A percentile compares a stretch with the other conserved stretches of the same genome.
Evolutionary conservation across 2,113 vertebrate species (phyloP).

Genomic region (Corythaixoides concolor): DNA sequence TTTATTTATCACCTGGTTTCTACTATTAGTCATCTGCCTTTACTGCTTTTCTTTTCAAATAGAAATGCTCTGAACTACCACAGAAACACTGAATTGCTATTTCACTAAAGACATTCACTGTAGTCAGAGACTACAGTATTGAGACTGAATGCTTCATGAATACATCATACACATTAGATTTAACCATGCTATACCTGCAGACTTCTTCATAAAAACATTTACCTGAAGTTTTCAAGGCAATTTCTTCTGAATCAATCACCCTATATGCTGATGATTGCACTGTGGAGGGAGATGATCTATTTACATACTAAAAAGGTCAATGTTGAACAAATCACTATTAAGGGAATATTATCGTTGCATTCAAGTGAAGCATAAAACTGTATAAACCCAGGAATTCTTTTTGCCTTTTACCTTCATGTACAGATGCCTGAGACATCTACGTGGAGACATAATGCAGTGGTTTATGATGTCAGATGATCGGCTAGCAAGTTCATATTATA

Average conservation of each 20-base stretch:
- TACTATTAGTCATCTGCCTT: not conserved
- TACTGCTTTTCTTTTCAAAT: not conserved
- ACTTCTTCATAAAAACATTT: not conserved
- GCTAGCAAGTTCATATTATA: not conserved
- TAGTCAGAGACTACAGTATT: not conserved
- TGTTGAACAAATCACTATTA: slow-evolving; percentile 24
- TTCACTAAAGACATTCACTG: not conserved
- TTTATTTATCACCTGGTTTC: not conserved
- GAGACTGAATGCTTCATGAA: not conserved
- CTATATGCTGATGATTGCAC: not conserved
- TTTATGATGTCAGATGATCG: not conserved
- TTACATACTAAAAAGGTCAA: slow-evolving; percentile 71
- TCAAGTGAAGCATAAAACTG: slow-evolving; percentile 35
- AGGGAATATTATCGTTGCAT: not conserved
- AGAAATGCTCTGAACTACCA: not conserved
- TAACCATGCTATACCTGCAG: not conserved
- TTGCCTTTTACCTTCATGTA: not conserved
- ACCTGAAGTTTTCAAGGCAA: not conserved
- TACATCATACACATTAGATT: not conserved
- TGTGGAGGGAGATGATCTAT: slow-evolving; percentile 45
- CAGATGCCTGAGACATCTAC: not conserved
- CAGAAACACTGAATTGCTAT: not conserved
- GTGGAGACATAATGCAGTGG: not conserved
- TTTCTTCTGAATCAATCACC: not conserved
- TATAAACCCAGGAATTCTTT: not conserved